Evolutionary conservation across 2,113 vertebrate species (phyloP).

Genomic region (Phoxinus phoxinus): DNA sequence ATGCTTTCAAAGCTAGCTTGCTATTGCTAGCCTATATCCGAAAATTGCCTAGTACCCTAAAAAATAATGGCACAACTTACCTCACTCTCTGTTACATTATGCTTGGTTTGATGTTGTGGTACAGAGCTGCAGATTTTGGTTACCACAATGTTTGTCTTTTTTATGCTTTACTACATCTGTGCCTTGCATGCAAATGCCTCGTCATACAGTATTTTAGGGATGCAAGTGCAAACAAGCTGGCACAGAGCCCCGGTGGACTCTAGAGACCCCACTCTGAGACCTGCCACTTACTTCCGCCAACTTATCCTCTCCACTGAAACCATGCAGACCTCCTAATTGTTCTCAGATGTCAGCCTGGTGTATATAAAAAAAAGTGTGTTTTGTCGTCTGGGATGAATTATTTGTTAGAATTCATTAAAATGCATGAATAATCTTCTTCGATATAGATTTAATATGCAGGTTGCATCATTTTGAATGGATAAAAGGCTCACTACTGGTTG

Average conservation of each 20-base stretch:
- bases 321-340: slow-evolving; percentile 74
- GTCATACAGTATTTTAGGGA: slow-evolving; percentile 51
- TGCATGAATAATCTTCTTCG: slow-evolving; percentile 57
- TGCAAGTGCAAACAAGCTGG: slow-evolving; percentile 59
- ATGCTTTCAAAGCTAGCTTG: too few species aligned
- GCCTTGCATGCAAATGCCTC: slow-evolving; percentile 61
- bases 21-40: too few species aligned
- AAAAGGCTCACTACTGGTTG: too few species aligned
- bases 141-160: slow-evolving; percentile 53
- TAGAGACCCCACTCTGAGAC: slow-evolving; percentile 38
- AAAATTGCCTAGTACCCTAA: too few species aligned
- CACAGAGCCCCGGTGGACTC: slow-evolving; percentile 47
- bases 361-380: slow-evolving; percentile 62
- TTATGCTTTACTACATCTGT: slow-evolving; percentile 47
- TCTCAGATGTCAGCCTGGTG: slow-evolving; percentile 74
- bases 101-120: slow-evolving; percentile 14
- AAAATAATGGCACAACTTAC: neutral
- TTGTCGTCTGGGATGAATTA: slow-evolving; percentile 66
- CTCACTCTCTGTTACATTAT: neutral
- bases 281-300: slow-evolving; percentile 70
- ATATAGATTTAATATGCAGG: slow-evolving; percentile 29
- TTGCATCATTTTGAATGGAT: neutral
- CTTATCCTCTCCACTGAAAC: slow-evolving; percentile 73
- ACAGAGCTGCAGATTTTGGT: neutral
- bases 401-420: slow-evolving; percentile 66